Evolutionary conservation across 2,113 vertebrate species (phyloP).

Genomic region (Nycticebus coucang): DNA sequence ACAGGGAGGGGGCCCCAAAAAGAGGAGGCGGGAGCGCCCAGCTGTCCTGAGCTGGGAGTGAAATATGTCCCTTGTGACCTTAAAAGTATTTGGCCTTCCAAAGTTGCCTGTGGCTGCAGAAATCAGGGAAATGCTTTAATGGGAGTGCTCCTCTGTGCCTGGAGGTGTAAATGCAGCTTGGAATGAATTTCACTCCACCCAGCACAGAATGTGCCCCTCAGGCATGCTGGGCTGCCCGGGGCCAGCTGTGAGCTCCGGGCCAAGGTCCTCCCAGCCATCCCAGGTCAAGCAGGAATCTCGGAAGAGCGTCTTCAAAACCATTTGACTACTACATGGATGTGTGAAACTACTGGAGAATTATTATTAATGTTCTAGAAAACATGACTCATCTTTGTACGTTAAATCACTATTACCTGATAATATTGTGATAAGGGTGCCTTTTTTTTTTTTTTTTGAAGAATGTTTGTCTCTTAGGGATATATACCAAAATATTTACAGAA

Average conservation of each 20-base stretch:
- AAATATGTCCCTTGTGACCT: not conserved
- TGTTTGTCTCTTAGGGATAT: not conserved
- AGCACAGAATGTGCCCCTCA: not conserved
- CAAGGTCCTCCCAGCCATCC: not conserved
- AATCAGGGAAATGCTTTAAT: conserved; percentile 41
- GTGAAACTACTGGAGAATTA: not conserved
- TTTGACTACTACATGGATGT: not conserved
- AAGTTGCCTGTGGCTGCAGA: not conserved
- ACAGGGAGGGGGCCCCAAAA: not conserved
- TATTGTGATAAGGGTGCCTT: not conserved
- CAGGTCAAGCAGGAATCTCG: not conserved
- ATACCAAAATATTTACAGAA: not conserved
- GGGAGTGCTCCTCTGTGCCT: not conserved
- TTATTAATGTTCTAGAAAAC: not conserved
- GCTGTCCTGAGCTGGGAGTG: not conserved
- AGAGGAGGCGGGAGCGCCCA: not conserved
- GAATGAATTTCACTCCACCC: not conserved
- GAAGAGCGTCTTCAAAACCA: not conserved
- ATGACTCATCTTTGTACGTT: not conserved
- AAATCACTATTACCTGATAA: not conserved
- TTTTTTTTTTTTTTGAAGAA: not conserved
- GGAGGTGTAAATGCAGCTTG: conserved; percentile 7
- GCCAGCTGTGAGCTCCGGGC: not conserved
- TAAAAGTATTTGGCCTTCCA: conserved; percentile 45
- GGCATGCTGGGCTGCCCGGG: not conserved